A percentile compares a stretch with the other conserved stretches of the same genome.
phyloP scores from a whole-genome alignment of 2,888 invertebrate genomes.

The Spilarctia lutea region DNA sequence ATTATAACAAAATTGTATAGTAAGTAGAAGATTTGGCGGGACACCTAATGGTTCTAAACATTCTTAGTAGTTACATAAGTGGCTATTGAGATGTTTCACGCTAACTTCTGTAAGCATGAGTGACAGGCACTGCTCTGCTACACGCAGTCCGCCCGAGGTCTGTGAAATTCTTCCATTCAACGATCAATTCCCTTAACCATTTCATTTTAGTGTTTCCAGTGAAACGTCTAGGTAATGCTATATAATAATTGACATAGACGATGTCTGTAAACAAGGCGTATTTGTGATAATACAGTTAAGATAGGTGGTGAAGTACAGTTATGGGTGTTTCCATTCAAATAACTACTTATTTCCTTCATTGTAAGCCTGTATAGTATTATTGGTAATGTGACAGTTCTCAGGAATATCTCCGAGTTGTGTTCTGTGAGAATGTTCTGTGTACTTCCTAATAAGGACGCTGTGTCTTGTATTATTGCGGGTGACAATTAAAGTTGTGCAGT shows the following conservation, averaged over 20 bases:
- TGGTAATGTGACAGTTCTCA: slow-evolving; percentile 43
- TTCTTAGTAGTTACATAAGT: slow-evolving; percentile 61
- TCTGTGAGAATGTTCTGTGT: slow-evolving; percentile 44
- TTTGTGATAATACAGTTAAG: slow-evolving; percentile 53
- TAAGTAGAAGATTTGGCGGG: slow-evolving; percentile 37
- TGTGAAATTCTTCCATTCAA: slow-evolving; percentile 60
- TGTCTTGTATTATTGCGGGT: slow-evolving; percentile 44
- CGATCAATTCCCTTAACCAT: slow-evolving; percentile 58
- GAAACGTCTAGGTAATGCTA: slow-evolving; percentile 64
- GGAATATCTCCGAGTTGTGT: slow-evolving; percentile 27
- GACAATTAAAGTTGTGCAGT: slow-evolving; percentile 32
- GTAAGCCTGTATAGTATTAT: slow-evolving; percentile 35
- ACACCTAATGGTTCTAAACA: slow-evolving; percentile 56
- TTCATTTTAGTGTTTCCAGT: slow-evolving; percentile 57
- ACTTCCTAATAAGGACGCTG: slow-evolving; percentile 33
- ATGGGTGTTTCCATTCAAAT: slow-evolving; percentile 49
- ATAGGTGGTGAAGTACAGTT: slow-evolving; percentile 51
- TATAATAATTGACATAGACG: slow-evolving; percentile 64
- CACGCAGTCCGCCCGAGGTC: slow-evolving; percentile 60
- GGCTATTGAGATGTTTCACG: slow-evolving; percentile 64
- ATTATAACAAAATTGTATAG: slow-evolving; percentile 36
- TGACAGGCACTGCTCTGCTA: slow-evolving; percentile 62
- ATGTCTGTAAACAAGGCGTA: slow-evolving; percentile 53
- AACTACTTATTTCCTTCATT: slow-evolving; percentile 46
- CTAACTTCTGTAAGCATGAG: slow-evolving; percentile 68